Base-by-base conservation (phyloP, 2,888 invertebrate species). In the Caenorhabditis sp. region DNA sequence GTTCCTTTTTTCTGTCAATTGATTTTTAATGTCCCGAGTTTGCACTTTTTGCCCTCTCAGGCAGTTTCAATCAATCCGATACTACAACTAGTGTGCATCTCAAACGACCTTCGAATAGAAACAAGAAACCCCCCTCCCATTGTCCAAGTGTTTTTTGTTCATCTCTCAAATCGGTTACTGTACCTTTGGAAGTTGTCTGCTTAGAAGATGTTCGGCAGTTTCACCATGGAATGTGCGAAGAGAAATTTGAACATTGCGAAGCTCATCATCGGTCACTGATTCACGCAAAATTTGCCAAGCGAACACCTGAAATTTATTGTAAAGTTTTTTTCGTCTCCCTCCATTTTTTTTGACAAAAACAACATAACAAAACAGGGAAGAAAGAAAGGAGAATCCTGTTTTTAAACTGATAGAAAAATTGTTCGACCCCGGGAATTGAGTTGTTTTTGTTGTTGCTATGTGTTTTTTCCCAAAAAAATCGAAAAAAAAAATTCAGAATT, bases 241-340 rank as follows among this genome's bases (percentile, higher is more conserved):
- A 0, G 82, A 80, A 60, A 87, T 87, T 70, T 85, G 84, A 38
- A 87, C 87, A 65, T 83, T 84, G 53, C 83, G 74, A 53, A 87
- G 68, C 64, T 87, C 87, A 43, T 86, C 85, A 58, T 87, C 87
- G n/a, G 85, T 84, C 38, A 86, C 85, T 26, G 86, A 85, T 70
- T 87, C 87, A 23, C 87, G 84, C 14, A 87, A 80, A 27, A 87
- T 85, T 67, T 87, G 87, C 87, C 87, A 87, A 17, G 87, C 87
- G 63, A 87, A 87, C 25, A 87, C 87, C 85, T 85, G 70, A 49
- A 83, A 77, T 20, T 27, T 27, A 4, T 21, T 36, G 12, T 12
- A 58, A 31, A 36, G 26, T 36, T 12, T 58, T 38, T 58, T 20
- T 36, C 38, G 36, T 14, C 31, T 21, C 21, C 20, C n/a, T 36